A percentile compares a stretch with the other conserved stretches of the same genome.
Conservation (phyloP, 2,797 vertebrate species). For the Danio tinwini region DNA sequence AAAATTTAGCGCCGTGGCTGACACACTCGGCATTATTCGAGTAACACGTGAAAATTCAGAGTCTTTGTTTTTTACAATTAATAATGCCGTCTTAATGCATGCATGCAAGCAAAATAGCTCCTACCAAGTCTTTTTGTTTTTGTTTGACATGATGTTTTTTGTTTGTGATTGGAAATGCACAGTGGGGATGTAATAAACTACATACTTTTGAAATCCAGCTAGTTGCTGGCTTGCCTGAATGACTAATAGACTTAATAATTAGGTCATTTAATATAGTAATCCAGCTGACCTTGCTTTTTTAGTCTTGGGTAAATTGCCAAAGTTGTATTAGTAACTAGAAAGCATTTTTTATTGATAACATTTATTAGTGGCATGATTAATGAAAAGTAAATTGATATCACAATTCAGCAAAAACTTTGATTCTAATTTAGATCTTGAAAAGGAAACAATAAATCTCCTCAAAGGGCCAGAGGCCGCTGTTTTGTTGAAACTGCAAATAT, state of each 20-base stretch:
- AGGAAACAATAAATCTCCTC: no score
- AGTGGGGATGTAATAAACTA: not conserved
- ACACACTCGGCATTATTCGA: not conserved
- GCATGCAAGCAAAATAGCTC: not conserved
- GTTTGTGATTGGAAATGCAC: not conserved
- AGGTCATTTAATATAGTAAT: not conserved
- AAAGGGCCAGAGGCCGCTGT: no score
- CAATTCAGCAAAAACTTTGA: no score
- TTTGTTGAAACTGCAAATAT: no score
- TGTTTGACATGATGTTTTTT: not conserved
- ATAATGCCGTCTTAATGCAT: slow-evolving; percentile 10
- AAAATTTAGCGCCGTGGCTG: not conserved
- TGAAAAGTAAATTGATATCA: no score
- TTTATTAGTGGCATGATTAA: no score
- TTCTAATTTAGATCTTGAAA: no score
- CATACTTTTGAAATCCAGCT: not conserved
- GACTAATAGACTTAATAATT: slow-evolving; percentile 15
- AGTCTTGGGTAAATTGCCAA: not conserved
- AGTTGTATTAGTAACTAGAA: not conserved
- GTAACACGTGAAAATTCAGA: slow-evolving; percentile 9
- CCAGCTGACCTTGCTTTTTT: not conserved
- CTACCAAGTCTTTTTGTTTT: not conserved
- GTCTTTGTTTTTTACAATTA: slow-evolving; percentile 13
- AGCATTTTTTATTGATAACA: not conserved
- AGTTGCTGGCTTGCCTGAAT: not conserved